Conservation (phyloP, 2,113 vertebrate species). For the Tragelaphus scriptus region DNA sequence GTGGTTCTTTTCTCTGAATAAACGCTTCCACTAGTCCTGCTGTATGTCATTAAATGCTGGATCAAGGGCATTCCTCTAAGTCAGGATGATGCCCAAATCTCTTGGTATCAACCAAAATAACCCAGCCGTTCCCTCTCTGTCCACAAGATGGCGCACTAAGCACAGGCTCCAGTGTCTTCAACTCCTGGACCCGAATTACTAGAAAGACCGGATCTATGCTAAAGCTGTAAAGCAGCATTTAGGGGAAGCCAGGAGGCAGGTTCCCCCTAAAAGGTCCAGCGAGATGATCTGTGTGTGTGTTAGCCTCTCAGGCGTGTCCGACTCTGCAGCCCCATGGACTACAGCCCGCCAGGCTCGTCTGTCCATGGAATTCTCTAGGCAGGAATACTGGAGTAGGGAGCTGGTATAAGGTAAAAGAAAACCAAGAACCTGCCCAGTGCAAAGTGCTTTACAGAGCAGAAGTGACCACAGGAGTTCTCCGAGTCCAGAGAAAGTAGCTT, state of each 20-base stretch:
- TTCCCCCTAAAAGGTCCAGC: background rate
- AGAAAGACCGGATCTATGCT: background rate
- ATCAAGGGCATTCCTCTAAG: background rate
- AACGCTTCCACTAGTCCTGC: background rate
- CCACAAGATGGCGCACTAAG: slow-evolving; percentile 54
- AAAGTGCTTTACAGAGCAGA: background rate
- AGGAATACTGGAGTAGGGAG: background rate
- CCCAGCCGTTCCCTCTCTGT: background rate
- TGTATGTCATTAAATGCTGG: background rate
- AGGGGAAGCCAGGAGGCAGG: background rate
- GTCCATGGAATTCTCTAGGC: background rate
- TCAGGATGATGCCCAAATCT: background rate
- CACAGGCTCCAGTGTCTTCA: background rate
- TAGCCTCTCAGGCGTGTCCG: background rate
- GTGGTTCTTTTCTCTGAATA: background rate
- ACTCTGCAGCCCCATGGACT: background rate
- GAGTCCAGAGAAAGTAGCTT: background rate
- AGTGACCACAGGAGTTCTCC: background rate
- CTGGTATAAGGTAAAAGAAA: background rate
- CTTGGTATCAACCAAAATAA: background rate
- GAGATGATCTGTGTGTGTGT: background rate
- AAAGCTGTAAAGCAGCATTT: background rate
- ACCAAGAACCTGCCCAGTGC: background rate
- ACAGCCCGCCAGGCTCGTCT: background rate
- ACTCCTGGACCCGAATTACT: too few relatives aligned